Evolutionary conservation across 1,140 invertebrate species (phyloP).

Genomic region (Zaprionus taronus): DNA sequence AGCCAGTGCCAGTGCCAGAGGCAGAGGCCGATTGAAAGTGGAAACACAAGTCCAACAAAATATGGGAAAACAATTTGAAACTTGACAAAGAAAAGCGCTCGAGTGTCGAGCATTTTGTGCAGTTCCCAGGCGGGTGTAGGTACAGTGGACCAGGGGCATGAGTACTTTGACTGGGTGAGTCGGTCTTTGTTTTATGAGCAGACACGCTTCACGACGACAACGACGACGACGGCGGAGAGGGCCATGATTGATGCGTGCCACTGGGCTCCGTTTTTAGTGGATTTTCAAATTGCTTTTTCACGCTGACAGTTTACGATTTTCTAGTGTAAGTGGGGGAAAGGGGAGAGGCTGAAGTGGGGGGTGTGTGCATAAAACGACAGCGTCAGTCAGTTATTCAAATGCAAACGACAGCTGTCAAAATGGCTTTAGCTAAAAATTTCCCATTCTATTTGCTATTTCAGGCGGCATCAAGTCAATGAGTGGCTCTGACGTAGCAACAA

Average conservation of each 20-base stretch:
- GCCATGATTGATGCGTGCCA: conserved; percentile 72
- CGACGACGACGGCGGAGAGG: neutral
- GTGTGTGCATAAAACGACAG: conserved; percentile 35
- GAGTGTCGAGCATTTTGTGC: conserved; percentile 12
- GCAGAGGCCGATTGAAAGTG: neutral
- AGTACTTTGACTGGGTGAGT: neutral
- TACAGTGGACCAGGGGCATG: neutral
- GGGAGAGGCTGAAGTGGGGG: too few relatives aligned
- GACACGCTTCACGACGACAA: conserved; percentile 39
- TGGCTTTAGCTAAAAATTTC: conserved; percentile 69
- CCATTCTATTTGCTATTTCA: conserved; percentile 42
- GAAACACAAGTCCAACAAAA: conserved; percentile 44
- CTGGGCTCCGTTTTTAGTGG: conserved; percentile 62
- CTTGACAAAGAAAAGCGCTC: conserved; percentile 64
- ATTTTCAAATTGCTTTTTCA: conserved; percentile 80
- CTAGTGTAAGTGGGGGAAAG: conserved; percentile 25
- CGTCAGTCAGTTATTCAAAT: conserved; percentile 79
- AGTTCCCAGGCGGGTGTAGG: neutral
- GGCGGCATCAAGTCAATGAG: conserved; percentile 53
- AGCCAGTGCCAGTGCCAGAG: neutral
- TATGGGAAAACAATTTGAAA: conserved; percentile 75
- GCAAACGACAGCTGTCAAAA: conserved; percentile 82
- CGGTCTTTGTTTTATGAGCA: conserved; percentile 73
- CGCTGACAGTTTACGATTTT: conserved; percentile 70
- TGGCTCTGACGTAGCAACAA: conserved; percentile 34